A percentile compares a stretch with the other conserved stretches of the same genome.
Evolutionary conservation across 2,888 invertebrate species (phyloP).

Genomic region (Oscheius sp.): DNA sequence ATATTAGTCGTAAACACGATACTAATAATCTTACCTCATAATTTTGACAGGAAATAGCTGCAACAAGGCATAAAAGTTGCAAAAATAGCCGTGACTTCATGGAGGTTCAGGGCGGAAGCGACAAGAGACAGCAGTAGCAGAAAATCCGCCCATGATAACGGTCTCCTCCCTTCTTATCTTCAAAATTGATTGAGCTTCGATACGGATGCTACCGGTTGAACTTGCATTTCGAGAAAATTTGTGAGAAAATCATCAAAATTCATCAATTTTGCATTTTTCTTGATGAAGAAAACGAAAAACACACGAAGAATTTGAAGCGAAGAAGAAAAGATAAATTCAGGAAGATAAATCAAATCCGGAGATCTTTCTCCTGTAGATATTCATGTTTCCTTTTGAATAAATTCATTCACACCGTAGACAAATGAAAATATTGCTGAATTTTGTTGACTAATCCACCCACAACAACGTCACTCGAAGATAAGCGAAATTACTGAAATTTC

Average conservation of each 20-base stretch:
- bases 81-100: neutral
- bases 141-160: constrained; percentile 9
- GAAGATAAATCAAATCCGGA: too few species aligned
- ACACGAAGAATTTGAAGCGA: too few species aligned
- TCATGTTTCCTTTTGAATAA: too few species aligned
- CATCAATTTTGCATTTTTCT: neutral
- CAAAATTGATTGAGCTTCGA: constrained; percentile 13
- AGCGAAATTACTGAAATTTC: too few species aligned
- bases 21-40: too few species aligned
- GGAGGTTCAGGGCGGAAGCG: constrained; percentile 8
- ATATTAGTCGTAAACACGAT: too few species aligned
- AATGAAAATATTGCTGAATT: neutral
- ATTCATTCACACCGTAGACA: neutral
- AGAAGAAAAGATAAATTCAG: too few species aligned
- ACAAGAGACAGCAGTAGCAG: constrained; percentile 15
- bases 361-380: too few species aligned
- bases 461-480: too few species aligned
- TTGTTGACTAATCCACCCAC: too few species aligned
- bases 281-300: too few species aligned
- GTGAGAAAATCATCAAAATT: neutral
- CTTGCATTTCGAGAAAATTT: neutral
- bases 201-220: constrained; percentile 17
- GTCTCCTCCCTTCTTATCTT: constrained; percentile 24
- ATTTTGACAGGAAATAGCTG: neutral
- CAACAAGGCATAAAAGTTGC: neutral